Percentiles rank a stretch among this genome's conserved stretches.
Evolutionary conservation across 2,113 vertebrate species (phyloP).

Genomic region (Chiloscyllium plagiosum): DNA sequence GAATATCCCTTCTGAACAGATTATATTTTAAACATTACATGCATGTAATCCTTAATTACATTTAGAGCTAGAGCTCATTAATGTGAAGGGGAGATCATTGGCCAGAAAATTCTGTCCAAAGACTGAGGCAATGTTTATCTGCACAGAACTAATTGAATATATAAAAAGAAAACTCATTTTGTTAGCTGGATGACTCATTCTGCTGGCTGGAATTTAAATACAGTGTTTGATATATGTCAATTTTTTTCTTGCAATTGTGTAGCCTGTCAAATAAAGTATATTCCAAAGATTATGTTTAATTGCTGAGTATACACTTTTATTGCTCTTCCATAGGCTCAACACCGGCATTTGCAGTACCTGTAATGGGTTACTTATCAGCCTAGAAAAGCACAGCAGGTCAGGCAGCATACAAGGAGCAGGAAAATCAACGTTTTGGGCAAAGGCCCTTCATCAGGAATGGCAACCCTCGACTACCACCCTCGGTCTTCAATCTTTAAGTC

Average conservation of each 20-base stretch:
- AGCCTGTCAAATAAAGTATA: not conserved
- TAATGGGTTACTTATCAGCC: not conserved
- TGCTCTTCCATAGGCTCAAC: not conserved
- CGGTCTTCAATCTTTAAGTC: too few relatives aligned
- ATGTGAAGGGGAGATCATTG: not conserved
- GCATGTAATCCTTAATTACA: not conserved
- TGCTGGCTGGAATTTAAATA: not conserved
- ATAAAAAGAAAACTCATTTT: not conserved
- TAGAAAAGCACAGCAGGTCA: not conserved
- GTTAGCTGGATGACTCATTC: not conserved
- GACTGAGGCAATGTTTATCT: not conserved
- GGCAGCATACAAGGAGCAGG: too few relatives aligned
- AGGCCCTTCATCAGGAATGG: too few relatives aligned
- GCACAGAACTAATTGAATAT: not conserved
- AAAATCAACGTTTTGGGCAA: too few relatives aligned
- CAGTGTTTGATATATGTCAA: not conserved
- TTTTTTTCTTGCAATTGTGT: not conserved
- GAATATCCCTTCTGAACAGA: not conserved
- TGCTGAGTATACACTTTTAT: not conserved
- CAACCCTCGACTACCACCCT: too few relatives aligned
- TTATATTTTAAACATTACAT: not conserved
- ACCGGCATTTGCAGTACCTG: not conserved
- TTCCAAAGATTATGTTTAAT: not conserved
- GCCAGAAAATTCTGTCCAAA: not conserved
- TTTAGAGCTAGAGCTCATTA: not conserved